phyloP scores from a whole-genome alignment of 2,888 invertebrate species.

The Alitta virens region DNA sequence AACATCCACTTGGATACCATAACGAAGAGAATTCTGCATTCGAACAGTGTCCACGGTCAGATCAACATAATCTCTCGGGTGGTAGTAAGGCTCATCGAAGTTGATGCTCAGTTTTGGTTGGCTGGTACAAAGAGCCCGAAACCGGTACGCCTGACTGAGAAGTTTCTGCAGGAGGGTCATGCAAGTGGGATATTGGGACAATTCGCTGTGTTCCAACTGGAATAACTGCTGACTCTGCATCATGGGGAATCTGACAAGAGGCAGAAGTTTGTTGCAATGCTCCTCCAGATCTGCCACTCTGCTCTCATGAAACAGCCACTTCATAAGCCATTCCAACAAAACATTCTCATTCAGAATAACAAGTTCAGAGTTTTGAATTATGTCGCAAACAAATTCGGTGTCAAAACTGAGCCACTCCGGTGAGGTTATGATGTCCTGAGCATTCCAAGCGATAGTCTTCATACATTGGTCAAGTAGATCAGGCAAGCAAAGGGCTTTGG shows the following conservation, averaged over 20 bases:
- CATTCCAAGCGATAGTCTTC: constrained; percentile 56
- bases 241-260: constrained; percentile 54
- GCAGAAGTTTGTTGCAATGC: constrained; percentile 39
- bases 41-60: constrained; percentile 52
- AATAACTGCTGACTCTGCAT: constrained; percentile 51
- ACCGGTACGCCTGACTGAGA: constrained; percentile 53
- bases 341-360: constrained; percentile 47
- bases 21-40: constrained; percentile 54
- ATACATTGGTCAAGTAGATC: constrained; percentile 49
- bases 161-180: constrained; percentile 37
- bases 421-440: constrained; percentile 43
- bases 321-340: constrained; percentile 41
- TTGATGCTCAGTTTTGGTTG: constrained; percentile 40
- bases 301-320: constrained; percentile 47
- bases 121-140: constrained; percentile 51
- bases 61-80: constrained; percentile 52
- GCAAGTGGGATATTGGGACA: constrained; percentile 32
- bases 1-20: constrained; percentile 56
- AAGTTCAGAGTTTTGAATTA: constrained; percentile 48
- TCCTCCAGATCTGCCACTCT: constrained; percentile 32
- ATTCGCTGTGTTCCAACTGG: constrained; percentile 39
- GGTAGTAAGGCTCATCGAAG: constrained; percentile 46
- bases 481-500: constrained; percentile 51
- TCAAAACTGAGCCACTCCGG: constrained; percentile 54
- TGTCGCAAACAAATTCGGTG: constrained; percentile 50